Evolutionary conservation across 2,797 vertebrate species (phyloP).

Genomic region (Chiloscyllium punctatum): DNA sequence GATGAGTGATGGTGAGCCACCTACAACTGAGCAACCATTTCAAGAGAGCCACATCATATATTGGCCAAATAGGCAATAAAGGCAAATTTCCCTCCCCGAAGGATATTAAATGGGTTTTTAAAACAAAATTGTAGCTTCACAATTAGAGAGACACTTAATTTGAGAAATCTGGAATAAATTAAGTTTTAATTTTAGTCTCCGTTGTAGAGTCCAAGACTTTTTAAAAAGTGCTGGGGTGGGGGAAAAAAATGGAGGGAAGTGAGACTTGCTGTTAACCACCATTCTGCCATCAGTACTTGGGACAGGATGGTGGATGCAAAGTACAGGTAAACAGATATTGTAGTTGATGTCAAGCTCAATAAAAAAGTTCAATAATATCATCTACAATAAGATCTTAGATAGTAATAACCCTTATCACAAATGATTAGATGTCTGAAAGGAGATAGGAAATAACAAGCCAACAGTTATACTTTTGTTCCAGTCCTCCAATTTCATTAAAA

Average conservation of each 20-base stretch:
- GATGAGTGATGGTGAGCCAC: too few species aligned
- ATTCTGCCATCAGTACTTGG: background rate
- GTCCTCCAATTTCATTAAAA: background rate
- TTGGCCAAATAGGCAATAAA: too few species aligned
- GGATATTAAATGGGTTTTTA: too few species aligned
- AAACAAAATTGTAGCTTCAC: too few species aligned
- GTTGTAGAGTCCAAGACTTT: too few species aligned
- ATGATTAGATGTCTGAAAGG: background rate
- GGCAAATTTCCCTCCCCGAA: too few species aligned
- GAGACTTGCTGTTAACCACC: background rate
- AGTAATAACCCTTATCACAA: background rate
- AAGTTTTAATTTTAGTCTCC: too few species aligned
- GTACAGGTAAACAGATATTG: background rate
- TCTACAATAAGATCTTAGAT: background rate
- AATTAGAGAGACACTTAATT: too few species aligned
- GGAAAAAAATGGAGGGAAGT: too few species aligned
- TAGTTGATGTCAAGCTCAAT: background rate
- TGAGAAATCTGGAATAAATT: too few species aligned
- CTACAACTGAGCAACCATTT: too few species aligned
- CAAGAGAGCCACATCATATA: too few species aligned
- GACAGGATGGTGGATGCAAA: background rate
- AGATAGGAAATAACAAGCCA: background rate
- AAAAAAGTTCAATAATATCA: background rate
- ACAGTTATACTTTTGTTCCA: background rate
- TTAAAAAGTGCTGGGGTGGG: background rate